Base-by-base conservation (phyloP, 2,797 vertebrate species). In the Australoheros facetus region DNA sequence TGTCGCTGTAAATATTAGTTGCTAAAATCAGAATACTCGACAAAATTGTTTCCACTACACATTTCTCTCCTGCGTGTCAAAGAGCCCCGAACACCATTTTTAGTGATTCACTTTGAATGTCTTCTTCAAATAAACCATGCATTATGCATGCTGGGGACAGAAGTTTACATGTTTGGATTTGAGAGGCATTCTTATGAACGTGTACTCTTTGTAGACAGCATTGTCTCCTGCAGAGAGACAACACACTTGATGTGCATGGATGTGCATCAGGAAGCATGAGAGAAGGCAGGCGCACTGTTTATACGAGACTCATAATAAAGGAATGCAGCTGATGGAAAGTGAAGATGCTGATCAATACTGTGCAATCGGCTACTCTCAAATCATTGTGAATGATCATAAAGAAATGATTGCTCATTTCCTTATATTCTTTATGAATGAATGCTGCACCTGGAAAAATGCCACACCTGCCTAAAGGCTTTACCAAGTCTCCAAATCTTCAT, bases 301-400 rank as follows among this genome's bases (percentile, higher is more conserved):
- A 72, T n/a, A 45, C 13, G 42, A 51, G 72, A 56, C 70, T 53
- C 62, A 54, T 73, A 57, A 71, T 75, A 59, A 55, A 59, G 56
- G 57, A 42, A 80, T 69, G 34, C 66, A 71, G 42, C 64, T 75
- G 51, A 6, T 2, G 37, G 42, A 48, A 58, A 85, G 55, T 37
- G 72, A 78, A 56, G 71, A 9, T 4, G 5, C 72, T 71, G 59
- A 79, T 84, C 83, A 64, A 85, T 80, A 60, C 57, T 39, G 17
- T 53, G 75, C 60, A 42, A 83, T 70, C 56, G 42, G 45, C 71
- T 53, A 32, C 45, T 66, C 7, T 77, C 56, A 64, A 58, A 73
- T 75, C 39, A 51, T 2, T 77, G 53, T 30, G 55, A 76, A 70
- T 17, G 57, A 72, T 74, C 73, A 60, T 71, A 56, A 45, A 69